Evolutionary conservation across 30 jellyfish, hydroid and myxozoan species (phyloP).

Genomic region (Aurelia aurita): DNA sequence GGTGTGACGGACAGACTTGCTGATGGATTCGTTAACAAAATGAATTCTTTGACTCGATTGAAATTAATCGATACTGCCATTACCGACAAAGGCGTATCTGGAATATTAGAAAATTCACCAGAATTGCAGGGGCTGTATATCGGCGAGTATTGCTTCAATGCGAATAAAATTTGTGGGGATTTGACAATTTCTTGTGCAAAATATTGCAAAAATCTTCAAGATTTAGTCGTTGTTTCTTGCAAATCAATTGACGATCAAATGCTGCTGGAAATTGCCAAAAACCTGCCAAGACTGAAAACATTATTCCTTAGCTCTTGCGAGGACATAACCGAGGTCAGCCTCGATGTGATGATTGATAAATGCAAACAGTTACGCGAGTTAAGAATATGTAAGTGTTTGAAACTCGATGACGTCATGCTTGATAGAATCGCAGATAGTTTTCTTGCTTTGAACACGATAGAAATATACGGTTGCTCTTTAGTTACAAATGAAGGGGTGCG

Average conservation of each 20-base stretch:
- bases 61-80: conserved; percentile 34
- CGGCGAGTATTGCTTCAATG: conserved; percentile 60
- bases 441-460: neutral
- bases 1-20: conserved; percentile 57
- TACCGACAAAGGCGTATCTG: conserved; percentile 24
- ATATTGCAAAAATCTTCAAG: conserved; percentile 25
- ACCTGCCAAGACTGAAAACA: conserved; percentile 27
- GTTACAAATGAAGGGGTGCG: conserved; percentile 24
- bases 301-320: conserved; percentile 46
- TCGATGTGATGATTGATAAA: conserved; percentile 1
- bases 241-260: conserved; percentile 21
- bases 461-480: conserved; percentile 39
- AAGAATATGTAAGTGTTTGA: conserved; percentile 42
- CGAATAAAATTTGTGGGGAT: conserved; percentile 27
- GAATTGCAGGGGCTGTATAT: conserved; percentile 2
- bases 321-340: conserved; percentile 31
- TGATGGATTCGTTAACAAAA: neutral
- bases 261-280: conserved; percentile 30
- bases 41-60: neutral
- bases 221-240: conserved; percentile 39
- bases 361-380: conserved; percentile 5
- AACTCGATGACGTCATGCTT: conserved; percentile 22
- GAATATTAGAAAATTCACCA: conserved; percentile 21
- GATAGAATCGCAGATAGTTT: neutral
- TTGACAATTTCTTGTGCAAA: conserved; percentile 11